Conservation (phyloP, 1,140 invertebrate genomes). For the Gryon sp. region DNA sequence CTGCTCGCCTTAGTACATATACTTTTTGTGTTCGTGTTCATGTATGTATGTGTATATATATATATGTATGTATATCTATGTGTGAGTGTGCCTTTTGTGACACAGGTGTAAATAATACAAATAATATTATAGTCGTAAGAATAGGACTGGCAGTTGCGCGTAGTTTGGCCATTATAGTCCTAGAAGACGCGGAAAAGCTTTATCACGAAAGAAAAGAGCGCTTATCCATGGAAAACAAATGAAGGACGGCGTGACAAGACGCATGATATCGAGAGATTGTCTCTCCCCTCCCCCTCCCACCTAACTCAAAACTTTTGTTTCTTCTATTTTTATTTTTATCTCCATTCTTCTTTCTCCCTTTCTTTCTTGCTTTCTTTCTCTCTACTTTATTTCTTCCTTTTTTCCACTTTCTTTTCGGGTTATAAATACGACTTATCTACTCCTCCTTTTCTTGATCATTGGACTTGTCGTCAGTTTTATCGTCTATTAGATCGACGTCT, state of each 20-base stretch:
- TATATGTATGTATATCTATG: conserved; percentile 43
- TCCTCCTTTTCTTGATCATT: conserved; percentile 77
- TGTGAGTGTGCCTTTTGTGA: no score
- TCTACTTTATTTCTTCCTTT: conserved; percentile 35
- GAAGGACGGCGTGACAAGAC: conserved; percentile 62
- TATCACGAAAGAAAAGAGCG: conserved; percentile 58
- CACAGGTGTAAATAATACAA: conserved; percentile 57
- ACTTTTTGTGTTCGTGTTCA: conserved; percentile 12
- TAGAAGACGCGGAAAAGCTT: conserved; percentile 58
- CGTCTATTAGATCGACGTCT: conserved; percentile 69
- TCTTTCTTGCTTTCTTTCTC: conserved; percentile 17
- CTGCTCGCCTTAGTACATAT: no score
- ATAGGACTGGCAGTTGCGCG: conserved; percentile 62
- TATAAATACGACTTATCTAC: conserved; percentile 69
- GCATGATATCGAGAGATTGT: conserved; percentile 45
- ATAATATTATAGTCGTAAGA: conserved; percentile 50
- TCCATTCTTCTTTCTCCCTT: conserved; percentile 21
- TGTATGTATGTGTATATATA: conserved; percentile 11
- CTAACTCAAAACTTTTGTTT: conserved; percentile 35
- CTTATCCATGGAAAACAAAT: conserved; percentile 67
- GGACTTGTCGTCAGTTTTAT: conserved; percentile 76
- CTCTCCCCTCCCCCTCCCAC: no score
- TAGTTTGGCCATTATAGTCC: conserved; percentile 50
- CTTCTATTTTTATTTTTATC: conserved; percentile 26
- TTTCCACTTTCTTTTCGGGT: conserved; percentile 44